phyloP scores from a whole-genome alignment of 2,113 vertebrate genomes.

The Holacanthus passer region DNA sequence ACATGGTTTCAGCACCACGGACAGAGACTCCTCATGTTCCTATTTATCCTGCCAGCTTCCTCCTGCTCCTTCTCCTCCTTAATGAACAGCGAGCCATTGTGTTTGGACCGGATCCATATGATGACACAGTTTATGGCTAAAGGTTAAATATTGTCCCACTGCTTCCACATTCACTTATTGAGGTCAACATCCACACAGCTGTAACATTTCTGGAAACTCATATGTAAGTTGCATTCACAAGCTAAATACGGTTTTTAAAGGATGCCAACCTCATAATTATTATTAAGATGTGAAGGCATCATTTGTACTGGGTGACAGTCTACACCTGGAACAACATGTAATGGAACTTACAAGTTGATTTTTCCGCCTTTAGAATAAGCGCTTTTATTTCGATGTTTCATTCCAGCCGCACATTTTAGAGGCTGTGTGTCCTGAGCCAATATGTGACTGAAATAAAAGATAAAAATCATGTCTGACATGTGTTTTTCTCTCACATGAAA shows the following conservation, averaged over 20 bases:
- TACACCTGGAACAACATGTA: neutral
- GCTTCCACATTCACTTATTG: neutral
- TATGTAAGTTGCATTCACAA: neutral
- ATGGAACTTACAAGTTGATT: neutral
- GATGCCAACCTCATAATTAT: neutral
- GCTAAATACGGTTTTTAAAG: neutral
- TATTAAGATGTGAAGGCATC: neutral
- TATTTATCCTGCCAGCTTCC: neutral
- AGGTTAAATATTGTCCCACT: conserved; percentile 36
- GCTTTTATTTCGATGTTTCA: neutral
- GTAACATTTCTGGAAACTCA: neutral
- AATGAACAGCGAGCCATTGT: neutral
- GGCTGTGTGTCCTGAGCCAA: neutral
- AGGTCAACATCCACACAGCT: neutral
- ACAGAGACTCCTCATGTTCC: conserved; percentile 64
- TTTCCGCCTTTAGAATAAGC: neutral
- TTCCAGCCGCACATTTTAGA: neutral
- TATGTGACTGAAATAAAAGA: neutral
- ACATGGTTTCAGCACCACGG: conserved; percentile 46
- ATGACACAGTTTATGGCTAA: conserved; percentile 10
- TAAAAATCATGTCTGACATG: neutral
- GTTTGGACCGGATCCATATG: conserved; percentile 31
- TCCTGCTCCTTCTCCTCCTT: neutral
- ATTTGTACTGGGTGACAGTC: neutral
- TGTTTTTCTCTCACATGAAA: neutral